Percentiles rank a stretch among this genome's conserved stretches.
Conservation (phyloP, 2,888 invertebrate species). For the Tenthredo mesomela region DNA sequence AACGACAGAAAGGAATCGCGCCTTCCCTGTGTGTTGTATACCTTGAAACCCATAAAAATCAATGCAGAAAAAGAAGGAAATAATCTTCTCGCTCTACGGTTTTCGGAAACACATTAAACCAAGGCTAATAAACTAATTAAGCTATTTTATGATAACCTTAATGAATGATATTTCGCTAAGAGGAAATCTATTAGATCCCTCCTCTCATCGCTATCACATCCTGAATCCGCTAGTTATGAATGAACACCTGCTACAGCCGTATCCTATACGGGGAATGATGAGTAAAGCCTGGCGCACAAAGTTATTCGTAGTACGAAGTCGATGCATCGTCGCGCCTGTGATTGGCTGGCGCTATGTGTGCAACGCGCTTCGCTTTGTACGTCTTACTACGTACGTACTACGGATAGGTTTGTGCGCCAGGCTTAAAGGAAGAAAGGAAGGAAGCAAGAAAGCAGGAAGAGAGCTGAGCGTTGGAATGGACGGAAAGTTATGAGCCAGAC, state of each 20-base stretch:
- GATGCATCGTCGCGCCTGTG: too few relatives aligned
- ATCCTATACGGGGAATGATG: background rate
- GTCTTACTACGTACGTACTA: too few relatives aligned
- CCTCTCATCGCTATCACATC: background rate
- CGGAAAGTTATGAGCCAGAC: constrained; percentile 68
- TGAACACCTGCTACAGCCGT: background rate
- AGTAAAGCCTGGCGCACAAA: too few relatives aligned
- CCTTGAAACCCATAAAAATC: constrained; percentile 20
- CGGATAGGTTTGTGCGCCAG: too few relatives aligned
- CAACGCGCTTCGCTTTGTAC: too few relatives aligned
- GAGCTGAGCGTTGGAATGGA: constrained; percentile 10
- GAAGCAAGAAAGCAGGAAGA: constrained; percentile 38
- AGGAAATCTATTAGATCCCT: background rate
- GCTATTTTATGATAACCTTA: background rate
- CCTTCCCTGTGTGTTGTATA: background rate
- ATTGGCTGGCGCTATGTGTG: too few relatives aligned
- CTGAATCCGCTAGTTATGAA: constrained; percentile 6
- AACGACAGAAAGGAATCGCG: constrained; percentile 3
- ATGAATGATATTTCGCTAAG: background rate
- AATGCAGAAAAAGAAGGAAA: background rate
- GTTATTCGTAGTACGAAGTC: too few relatives aligned
- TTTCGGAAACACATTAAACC: background rate
- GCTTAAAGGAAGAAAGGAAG: background rate
- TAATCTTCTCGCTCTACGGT: background rate
- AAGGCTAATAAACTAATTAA: background rate